phyloP scores from a whole-genome alignment of 2,113 vertebrate genomes.

The Macaca nemestrina region DNA sequence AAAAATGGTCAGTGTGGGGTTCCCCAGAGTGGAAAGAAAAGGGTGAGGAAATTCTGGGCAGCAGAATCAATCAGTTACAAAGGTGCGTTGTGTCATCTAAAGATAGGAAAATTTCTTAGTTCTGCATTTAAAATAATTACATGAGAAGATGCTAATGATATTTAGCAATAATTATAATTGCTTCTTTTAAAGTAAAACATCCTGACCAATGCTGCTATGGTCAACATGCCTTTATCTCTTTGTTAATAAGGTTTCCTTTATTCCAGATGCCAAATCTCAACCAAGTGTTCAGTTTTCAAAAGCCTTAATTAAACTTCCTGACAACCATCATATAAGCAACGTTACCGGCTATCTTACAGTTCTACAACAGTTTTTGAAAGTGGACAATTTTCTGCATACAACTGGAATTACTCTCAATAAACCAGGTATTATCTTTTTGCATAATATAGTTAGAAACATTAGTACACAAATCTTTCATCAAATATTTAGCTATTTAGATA shows the following conservation, averaged over 20 bases:
- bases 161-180: not conserved
- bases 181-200: not conserved
- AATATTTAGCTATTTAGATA: not conserved
- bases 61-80: not conserved
- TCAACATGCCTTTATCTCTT: not conserved
- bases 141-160: not conserved
- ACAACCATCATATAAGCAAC: conserved; percentile 85
- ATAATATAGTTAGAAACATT: not conserved
- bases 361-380: conserved; percentile 87
- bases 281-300: conserved; percentile 94
- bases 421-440: conserved; percentile 84
- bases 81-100: not conserved
- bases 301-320: conserved; percentile 87
- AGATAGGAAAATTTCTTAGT: not conserved
- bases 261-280: conserved; percentile 91
- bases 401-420: conserved; percentile 87
- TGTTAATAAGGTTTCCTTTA: conserved; percentile 57
- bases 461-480: conserved; percentile 12
- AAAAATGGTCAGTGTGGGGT: not conserved
- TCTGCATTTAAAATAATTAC: conserved; percentile 4
- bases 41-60: not conserved
- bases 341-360: conserved; percentile 92
- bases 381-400: conserved; percentile 84
- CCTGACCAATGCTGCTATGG: not conserved
- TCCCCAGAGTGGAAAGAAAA: not conserved